phyloP scores from a whole-genome alignment of 2,113 vertebrate species.

The Chlamydotis undulata region DNA sequence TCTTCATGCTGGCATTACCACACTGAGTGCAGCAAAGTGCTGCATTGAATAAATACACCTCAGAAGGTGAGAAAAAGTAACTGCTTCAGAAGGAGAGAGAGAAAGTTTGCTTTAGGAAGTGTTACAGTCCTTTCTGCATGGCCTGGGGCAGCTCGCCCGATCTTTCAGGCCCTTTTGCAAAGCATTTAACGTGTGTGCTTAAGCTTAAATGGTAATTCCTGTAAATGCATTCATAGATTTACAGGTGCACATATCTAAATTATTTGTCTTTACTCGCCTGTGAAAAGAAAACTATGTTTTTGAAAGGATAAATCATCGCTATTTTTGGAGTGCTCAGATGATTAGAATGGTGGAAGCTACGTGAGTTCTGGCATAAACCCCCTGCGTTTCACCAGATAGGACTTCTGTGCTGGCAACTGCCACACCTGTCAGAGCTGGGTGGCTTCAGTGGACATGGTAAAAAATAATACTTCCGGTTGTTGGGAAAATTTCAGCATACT shows the following conservation, averaged over 20 bases:
- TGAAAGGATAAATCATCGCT: neutral
- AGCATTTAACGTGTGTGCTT: neutral
- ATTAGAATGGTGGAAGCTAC: neutral
- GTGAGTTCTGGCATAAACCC: neutral
- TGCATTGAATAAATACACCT: neutral
- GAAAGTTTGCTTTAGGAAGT: neutral
- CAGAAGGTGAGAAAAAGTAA: neutral
- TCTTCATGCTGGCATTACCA: accelerated
- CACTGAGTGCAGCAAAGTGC: neutral
- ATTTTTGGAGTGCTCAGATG: neutral
- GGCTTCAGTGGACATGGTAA: neutral
- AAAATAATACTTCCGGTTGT: neutral
- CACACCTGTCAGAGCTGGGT: neutral
- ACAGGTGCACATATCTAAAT: neutral
- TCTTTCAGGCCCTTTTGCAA: neutral
- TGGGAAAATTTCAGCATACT: neutral
- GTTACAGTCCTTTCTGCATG: neutral
- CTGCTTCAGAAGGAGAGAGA: neutral
- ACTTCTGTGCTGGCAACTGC: neutral
- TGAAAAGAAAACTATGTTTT: neutral
- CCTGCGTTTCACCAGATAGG: neutral
- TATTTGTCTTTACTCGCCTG: neutral
- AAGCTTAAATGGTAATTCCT: neutral
- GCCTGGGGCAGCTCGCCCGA: neutral
- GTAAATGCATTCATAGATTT: neutral